These are phyloP conservation scores for Acleris cristana DNA, from an alignment of 2,888 invertebrate species.

Conservation along the genomic window DNA sequence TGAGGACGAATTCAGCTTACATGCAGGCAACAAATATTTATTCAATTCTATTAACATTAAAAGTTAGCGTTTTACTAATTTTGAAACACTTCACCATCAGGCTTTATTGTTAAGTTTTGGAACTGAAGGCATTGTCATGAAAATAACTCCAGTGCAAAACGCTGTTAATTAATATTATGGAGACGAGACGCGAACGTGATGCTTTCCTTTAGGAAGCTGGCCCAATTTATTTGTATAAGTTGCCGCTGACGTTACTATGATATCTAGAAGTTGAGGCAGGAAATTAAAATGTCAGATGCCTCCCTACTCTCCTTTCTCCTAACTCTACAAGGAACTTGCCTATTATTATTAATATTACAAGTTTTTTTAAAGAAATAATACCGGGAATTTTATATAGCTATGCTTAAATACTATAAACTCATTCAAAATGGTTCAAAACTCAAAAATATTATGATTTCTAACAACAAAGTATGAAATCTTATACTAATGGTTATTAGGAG, in stretches of 20 bases:
- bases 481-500: conserved; percentile 34
- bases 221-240: background rate
- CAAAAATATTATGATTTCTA: background rate
- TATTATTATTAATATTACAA: too few relatives aligned
- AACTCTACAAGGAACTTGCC: too few relatives aligned
- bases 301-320: background rate
- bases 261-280: background rate
- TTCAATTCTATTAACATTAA: too few relatives aligned
- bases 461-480: conserved; percentile 25
- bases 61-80: too few relatives aligned
- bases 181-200: background rate
- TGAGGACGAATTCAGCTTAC: too few relatives aligned
- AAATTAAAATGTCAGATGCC: background rate
- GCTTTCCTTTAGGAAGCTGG: background rate
- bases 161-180: background rate
- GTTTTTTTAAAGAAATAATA: too few relatives aligned
- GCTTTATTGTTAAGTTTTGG: too few relatives aligned
- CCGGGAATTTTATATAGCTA: too few relatives aligned
- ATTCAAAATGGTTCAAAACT: background rate
- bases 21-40: too few relatives aligned
- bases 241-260: background rate
- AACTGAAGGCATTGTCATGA: background rate
- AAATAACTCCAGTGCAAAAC: background rate
- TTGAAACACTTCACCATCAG: too few relatives aligned
- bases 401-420: background rate